Evolutionary conservation across 2,797 vertebrate genomes (phyloP).

Genomic region (Sebastes oblongus): DNA sequence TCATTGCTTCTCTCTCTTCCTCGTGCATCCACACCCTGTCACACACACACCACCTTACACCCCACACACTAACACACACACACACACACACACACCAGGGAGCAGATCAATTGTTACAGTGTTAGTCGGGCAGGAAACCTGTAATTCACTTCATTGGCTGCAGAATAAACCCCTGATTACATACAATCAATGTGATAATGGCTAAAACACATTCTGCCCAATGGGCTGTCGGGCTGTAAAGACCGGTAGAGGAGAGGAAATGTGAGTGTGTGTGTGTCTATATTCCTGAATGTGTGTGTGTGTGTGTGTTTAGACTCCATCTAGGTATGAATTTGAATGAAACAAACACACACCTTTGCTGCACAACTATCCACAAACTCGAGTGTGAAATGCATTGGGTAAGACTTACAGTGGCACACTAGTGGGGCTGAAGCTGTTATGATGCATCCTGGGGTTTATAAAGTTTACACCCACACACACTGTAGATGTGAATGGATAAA

Average conservation of each 20-base stretch:
- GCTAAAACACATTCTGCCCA: conserved; percentile 87
- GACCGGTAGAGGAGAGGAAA: conserved; percentile 51
- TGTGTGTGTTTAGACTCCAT: conserved; percentile 9
- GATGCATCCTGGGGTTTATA: conserved; percentile 55
- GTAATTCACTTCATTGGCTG: conserved; percentile 92
- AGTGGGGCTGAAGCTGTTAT: conserved; percentile 51
- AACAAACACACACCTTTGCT: conserved; percentile 12
- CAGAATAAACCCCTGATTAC: conserved; percentile 90
- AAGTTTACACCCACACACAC: conserved; percentile 26
- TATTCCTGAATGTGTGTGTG: conserved; percentile 35
- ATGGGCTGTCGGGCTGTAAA: conserved; percentile 77
- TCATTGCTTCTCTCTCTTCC: conserved; percentile 48
- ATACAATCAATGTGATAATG: conserved; percentile 89
- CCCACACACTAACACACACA: conserved; percentile 2
- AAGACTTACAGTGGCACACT: conserved; percentile 27
- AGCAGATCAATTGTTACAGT: conserved; percentile 97
- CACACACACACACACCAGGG: conserved; percentile 50
- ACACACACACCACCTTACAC: conserved; percentile 33
- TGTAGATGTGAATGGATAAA: conserved; percentile 51
- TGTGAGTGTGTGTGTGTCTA: conserved; percentile 41
- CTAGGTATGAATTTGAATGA: conserved; percentile 42
- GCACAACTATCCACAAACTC: conserved; percentile 16
- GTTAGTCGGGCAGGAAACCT: conserved; percentile 90
- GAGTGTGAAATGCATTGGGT: conserved; percentile 39
- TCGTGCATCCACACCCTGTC: conserved; percentile 30